Evolutionary conservation across 1,140 invertebrate species (phyloP).

Genomic region (Lasioglossum albipes): DNA sequence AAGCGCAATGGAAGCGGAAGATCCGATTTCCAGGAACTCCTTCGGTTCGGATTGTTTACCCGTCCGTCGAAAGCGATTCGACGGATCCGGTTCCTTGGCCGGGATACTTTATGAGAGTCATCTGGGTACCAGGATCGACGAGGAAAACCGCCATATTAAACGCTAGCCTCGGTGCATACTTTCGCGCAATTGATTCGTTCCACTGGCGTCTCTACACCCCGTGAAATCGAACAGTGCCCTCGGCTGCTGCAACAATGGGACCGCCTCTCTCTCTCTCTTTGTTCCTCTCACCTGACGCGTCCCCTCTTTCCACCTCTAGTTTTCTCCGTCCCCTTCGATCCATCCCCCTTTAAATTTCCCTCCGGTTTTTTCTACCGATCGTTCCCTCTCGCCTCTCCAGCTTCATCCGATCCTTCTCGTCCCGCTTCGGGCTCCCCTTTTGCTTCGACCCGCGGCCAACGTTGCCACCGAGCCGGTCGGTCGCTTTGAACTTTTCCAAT

Average conservation of each 20-base stretch:
- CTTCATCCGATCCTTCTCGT: neutral
- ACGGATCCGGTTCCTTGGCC: neutral
- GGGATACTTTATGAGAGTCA: constrained; percentile 16
- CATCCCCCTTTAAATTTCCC: constrained; percentile 2
- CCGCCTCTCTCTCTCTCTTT: neutral
- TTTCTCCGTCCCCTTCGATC: neutral
- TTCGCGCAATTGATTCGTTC: constrained; percentile 59
- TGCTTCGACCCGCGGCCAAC: constrained; percentile 37
- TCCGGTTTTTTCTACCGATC: constrained; percentile 16
- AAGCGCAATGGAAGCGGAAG: constrained; percentile 29
- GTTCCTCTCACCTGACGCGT: too few species aligned
- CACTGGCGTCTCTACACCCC: constrained; percentile 33
- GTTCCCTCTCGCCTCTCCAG: constrained; percentile 20
- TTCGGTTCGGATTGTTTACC: constrained; percentile 1
- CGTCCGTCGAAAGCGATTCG: neutral
- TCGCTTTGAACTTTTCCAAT: constrained; percentile 67
- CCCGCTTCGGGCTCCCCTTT: constrained; percentile 22
- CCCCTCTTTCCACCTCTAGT: neutral
- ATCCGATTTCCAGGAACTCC: constrained; percentile 23
- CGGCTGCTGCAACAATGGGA: constrained; percentile 50
- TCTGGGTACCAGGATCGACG: constrained; percentile 26
- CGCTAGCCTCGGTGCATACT: constrained; percentile 40
- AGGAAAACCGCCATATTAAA: constrained; percentile 52
- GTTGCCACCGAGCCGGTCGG: neutral
- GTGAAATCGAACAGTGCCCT: constrained; percentile 59